Conservation (phyloP, 2,797 vertebrate genomes). For the Lepidocolaptes lacrymiger region DNA sequence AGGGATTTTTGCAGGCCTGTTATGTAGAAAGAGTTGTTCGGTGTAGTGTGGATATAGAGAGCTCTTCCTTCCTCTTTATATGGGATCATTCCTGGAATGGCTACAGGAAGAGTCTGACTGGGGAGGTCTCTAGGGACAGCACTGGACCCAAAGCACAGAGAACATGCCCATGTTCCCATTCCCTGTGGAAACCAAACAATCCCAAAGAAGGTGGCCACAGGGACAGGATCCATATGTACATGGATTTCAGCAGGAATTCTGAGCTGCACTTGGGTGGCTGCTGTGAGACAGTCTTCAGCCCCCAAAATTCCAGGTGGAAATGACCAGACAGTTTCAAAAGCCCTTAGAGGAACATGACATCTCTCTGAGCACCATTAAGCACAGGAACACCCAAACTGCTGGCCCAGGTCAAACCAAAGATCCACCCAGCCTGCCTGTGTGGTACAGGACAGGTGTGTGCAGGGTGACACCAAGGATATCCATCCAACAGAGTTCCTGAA, state of each 20-base stretch:
- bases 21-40: not conserved
- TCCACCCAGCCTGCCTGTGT: not conserved
- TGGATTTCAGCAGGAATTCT: not conserved
- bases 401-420: not conserved
- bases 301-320: not conserved
- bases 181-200: not conserved
- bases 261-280: not conserved
- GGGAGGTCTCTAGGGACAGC: not conserved
- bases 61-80: not conserved
- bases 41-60: not conserved
- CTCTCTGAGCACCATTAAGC: not conserved
- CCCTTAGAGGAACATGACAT: not conserved
- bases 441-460: rapidly evolving
- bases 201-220: not conserved
- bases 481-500: not conserved
- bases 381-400: not conserved
- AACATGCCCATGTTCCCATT: rapidly evolving
- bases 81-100: not conserved
- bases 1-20: not conserved
- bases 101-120: not conserved
- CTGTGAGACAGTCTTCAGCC: not conserved
- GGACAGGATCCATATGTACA: not conserved
- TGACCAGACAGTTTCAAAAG: not conserved
- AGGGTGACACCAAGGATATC: not conserved
- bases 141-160: not conserved